A percentile compares a stretch with the other conserved stretches of the same genome.
Conservation (phyloP, 2,888 invertebrate genomes). For the Lymantria monacha region DNA sequence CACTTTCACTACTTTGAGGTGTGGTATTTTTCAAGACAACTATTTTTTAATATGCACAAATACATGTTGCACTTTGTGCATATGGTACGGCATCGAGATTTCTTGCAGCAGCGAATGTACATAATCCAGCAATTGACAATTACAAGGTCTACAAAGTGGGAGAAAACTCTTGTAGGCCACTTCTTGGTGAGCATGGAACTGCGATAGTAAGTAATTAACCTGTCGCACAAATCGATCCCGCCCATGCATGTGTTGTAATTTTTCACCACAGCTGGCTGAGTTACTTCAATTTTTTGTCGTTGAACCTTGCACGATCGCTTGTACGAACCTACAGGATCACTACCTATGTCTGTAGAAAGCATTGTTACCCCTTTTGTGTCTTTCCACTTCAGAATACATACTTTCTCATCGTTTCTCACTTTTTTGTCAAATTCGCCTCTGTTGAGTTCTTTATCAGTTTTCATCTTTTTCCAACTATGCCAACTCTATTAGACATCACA, state of each 20-base stretch:
- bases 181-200: conserved; percentile 27
- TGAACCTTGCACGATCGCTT: conserved; percentile 21
- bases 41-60: conserved; percentile 12
- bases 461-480: conserved; percentile 19
- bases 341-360: conserved; percentile 28
- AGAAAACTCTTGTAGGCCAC: conserved; percentile 17
- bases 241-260: conserved; percentile 21
- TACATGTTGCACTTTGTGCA: conserved; percentile 19
- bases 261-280: neutral
- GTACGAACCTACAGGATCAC: conserved; percentile 23
- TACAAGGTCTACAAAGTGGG: conserved; percentile 21
- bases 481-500: conserved; percentile 28
- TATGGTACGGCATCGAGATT: conserved; percentile 22
- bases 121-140: conserved; percentile 28
- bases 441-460: conserved; percentile 24
- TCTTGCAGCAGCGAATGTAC: conserved; percentile 23
- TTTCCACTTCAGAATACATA: conserved; percentile 32
- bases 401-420: conserved; percentile 25
- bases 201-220: conserved; percentile 38
- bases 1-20: conserved; percentile 1
- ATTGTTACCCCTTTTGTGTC: conserved; percentile 32
- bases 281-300: conserved; percentile 5
- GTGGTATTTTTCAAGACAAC: conserved; percentile 13
- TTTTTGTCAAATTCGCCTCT: conserved; percentile 28
- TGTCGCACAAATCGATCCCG: conserved; percentile 40